Conservation (phyloP, 2,797 vertebrate species). For the Galagoides demidoff region DNA sequence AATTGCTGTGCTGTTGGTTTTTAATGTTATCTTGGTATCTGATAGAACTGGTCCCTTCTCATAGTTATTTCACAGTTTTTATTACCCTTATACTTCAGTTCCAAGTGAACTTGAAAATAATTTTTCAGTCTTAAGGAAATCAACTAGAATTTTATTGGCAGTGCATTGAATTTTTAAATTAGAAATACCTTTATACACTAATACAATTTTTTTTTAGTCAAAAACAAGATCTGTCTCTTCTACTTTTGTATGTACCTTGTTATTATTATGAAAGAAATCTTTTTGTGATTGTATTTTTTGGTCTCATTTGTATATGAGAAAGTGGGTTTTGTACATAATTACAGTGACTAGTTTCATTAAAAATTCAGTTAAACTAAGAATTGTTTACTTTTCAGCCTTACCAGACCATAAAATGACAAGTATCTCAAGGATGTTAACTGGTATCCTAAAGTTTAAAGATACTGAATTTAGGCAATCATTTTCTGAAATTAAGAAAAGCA, state of each 20-base stretch:
- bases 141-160: background rate
- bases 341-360: slow-evolving; percentile 18
- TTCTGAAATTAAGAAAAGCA: slow-evolving; percentile 22
- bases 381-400: slow-evolving; percentile 24
- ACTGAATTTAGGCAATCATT: background rate
- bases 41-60: background rate
- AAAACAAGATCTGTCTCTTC: background rate
- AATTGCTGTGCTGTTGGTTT: background rate
- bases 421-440: background rate
- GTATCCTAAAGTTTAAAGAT: background rate
- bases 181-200: background rate
- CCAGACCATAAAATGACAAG: slow-evolving; percentile 8
- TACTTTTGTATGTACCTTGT: background rate
- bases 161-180: background rate
- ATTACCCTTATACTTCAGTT: background rate
- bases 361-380: background rate
- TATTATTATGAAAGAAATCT: background rate
- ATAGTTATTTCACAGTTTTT: background rate
- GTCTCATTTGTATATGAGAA: background rate
- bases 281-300: slow-evolving; percentile 37
- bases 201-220: background rate
- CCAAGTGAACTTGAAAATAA: slow-evolving; percentile 21
- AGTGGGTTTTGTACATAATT: slow-evolving; percentile 33
- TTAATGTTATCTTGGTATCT: background rate
- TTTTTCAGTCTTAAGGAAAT: slow-evolving; percentile 42